Conservation (phyloP, 2,113 vertebrate species). For the Cottus gobio region DNA sequence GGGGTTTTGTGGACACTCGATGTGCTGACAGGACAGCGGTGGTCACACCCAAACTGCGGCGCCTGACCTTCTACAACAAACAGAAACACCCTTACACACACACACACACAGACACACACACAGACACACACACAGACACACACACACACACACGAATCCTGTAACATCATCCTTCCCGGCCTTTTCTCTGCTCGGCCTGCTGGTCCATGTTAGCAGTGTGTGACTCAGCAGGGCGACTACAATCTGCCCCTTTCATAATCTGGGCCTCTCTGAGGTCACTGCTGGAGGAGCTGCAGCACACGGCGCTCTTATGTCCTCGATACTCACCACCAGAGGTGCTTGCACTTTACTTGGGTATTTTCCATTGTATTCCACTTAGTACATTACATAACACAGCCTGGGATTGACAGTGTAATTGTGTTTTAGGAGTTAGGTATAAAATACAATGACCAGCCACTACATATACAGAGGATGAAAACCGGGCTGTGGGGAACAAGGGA, state of each 20-base stretch:
- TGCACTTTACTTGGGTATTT: not conserved
- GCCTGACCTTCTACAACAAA: constrained; percentile 79
- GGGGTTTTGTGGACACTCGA: constrained; percentile 73
- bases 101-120: constrained; percentile 18
- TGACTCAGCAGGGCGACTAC: constrained; percentile 71
- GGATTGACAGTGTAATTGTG: not conserved
- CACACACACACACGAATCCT: not conserved
- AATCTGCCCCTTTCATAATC: constrained; percentile 67
- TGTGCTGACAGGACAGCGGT: constrained; percentile 78
- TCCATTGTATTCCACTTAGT: not conserved
- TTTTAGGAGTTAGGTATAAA: not conserved
- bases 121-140: constrained; percentile 15
- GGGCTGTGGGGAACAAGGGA: not conserved
- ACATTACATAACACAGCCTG: not conserved
- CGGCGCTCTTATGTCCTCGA: not conserved
- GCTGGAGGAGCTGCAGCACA: not conserved
- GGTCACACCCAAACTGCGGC: constrained; percentile 79
- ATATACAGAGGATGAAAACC: not conserved
- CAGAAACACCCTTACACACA: constrained; percentile 65
- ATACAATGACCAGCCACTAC: not conserved
- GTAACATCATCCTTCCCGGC: constrained; percentile 62
- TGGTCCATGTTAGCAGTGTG: constrained; percentile 53
- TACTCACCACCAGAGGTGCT: not conserved
- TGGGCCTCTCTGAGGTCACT: constrained; percentile 19
- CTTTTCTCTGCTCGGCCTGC: constrained; percentile 34